Evolutionary conservation across 2,888 invertebrate species (phyloP).

Genomic region (Rosalia funebris): DNA sequence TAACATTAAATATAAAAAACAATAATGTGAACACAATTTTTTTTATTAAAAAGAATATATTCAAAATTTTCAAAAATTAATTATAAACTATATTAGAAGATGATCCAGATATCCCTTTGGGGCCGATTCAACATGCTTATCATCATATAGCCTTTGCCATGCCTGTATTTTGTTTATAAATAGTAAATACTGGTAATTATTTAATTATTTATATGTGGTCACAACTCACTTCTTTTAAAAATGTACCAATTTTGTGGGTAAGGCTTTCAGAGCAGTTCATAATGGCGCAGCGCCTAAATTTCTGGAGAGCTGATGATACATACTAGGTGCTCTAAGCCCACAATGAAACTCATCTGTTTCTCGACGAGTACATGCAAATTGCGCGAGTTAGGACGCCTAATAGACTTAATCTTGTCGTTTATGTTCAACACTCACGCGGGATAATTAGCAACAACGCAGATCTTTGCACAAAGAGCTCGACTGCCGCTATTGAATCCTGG

Average conservation of each 20-base stretch:
- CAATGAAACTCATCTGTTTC: conserved; percentile 50
- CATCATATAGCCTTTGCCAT: too few relatives aligned
- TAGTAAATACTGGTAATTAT: too few relatives aligned
- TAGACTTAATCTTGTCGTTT: conserved; percentile 66
- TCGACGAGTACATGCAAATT: conserved; percentile 61
- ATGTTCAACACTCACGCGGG: conserved; percentile 65
- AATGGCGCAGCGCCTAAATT: neutral
- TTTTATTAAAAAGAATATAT: too few relatives aligned
- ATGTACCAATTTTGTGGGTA: neutral
- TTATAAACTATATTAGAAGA: too few relatives aligned
- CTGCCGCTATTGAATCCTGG: conserved; percentile 61
- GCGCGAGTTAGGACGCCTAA: conserved; percentile 64
- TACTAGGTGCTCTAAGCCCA: conserved; percentile 23
- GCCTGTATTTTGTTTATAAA: too few relatives aligned
- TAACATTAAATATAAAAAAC: too few relatives aligned
- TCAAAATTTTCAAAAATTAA: too few relatives aligned
- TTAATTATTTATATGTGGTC: too few relatives aligned
- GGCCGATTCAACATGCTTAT: too few relatives aligned
- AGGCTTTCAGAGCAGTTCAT: neutral
- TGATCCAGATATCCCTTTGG: too few relatives aligned
- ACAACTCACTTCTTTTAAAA: too few relatives aligned
- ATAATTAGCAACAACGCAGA: conserved; percentile 63
- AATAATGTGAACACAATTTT: too few relatives aligned
- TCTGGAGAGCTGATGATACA: conserved; percentile 18
- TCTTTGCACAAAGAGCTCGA: conserved; percentile 57